Base-by-base conservation (phyloP, 1,140 invertebrate genomes). In the Calycopis cecrops region DNA sequence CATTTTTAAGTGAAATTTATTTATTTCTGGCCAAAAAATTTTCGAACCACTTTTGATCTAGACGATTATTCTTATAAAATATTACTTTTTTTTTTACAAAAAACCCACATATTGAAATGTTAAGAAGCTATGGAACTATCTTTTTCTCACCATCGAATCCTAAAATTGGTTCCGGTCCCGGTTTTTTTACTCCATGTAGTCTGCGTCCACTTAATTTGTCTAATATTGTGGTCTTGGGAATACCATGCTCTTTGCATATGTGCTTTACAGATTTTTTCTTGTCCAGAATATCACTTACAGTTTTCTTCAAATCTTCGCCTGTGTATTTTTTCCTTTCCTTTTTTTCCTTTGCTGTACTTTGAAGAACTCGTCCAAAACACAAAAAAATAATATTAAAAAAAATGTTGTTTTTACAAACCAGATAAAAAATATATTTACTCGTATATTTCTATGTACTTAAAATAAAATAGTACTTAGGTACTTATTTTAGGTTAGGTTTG, bases 1-100 rank as follows among this genome's bases (percentile, higher is more conserved):
- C 96, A 96, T 97, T 97, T 8, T 92, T 58, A 49, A 59, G 37
- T 55, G 59, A 52, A 1, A 61, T 49, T 57, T 55, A 49, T 14
- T 33, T 21, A 59, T 65, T 55, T 55, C 57, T 53, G 38, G 6
- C 50, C 42, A 62, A 51, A 52, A 61, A 65, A 28, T 49, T 57
- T 40, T 48, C 9, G 55, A 57, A 65, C 52, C 48, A 55, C 28
- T 51, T 60, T 38, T 57, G 21, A 42, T 47, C 55, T 44, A 52
- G 52, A 34, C 52, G 51, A 54, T 62, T 48, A 52, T 60, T 48
- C 55, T 62, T 60, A 21, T 60, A 64, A 66, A 53, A 4, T 66
- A 35, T 52, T 64, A 55, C 14, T 54, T 14, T n/a, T 47, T 59
- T 62, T 57, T 63, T 68, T 12, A 63, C 14, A 50, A 59, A 60